Evolutionary conservation across 2,113 vertebrate species (phyloP), one percentile per base, ranked within the genome.

Genomic region (Emberiza fucata): DNA sequence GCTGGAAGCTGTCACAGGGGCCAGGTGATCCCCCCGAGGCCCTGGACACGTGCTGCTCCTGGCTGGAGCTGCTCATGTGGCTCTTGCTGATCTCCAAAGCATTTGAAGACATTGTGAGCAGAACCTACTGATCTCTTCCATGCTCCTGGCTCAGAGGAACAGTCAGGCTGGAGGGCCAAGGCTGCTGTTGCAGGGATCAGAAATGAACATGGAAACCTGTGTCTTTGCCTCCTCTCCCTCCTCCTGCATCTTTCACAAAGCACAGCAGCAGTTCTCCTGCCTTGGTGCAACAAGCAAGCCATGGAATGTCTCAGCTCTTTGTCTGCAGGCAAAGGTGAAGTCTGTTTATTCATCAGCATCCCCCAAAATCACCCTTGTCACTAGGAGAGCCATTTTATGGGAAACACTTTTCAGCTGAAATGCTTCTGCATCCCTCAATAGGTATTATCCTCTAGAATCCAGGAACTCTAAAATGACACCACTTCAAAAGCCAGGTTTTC

Each of bases 41-140:
- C 45, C 29, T 0, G 3, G 57, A 53, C 17, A 18, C 1, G 0
- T 3, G 3, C 16, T 57, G 18, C 7, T 89, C 37, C 77, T 79
- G 64, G 33, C 45, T 85, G 28, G 61, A 45, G 66, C 44, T 65
- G 65, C 35, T 54, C 47, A 31, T 0, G 0, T 0, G 4, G 69
- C 42, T 90, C 37, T 37, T 63, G 27, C 18, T 82, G 54, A 15
- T 9, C 42, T 82, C 42, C 35, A 65, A 40, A 42, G 37, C 31
- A 22, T 22, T 16, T 81, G 60, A 91, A 37, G 57, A 85, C 6
- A 18, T 31, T 77, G 19, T 63, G 56, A 37, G 51, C 54, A 79
- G 81, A 69, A 56, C 33, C 25, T 23, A 1, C 31, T 5, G 2
- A 69, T 44, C 45, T 84, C 50, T 27, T 54, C 45, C 31, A 8